Conservation (phyloP, 2,888 invertebrate genomes). For the Caenorhabditis sp. region DNA sequence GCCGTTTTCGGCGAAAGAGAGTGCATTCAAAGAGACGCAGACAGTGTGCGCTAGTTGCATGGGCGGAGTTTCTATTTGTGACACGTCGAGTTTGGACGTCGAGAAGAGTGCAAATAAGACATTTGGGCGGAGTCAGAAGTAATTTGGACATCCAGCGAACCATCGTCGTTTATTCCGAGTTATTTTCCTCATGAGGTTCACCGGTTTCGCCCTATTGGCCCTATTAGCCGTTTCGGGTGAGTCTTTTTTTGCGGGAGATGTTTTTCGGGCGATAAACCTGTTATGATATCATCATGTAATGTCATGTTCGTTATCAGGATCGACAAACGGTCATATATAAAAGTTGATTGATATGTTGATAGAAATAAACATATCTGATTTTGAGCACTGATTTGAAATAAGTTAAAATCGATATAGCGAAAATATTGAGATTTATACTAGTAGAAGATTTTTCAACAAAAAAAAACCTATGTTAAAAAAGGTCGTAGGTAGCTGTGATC, state of each 20-base stretch:
- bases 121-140: constrained; percentile 16
- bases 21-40: constrained; percentile 10
- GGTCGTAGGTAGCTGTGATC: too few relatives aligned
- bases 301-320: too few relatives aligned
- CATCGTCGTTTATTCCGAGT: constrained; percentile 10
- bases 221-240: constrained; percentile 30
- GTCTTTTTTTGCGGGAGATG: not conserved
- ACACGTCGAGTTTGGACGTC: constrained; percentile 27
- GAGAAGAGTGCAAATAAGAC: constrained; percentile 2
- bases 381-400: too few relatives aligned
- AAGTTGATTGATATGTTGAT: too few relatives aligned
- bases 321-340: too few relatives aligned
- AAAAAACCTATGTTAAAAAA: too few relatives aligned
- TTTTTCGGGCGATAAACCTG: too few relatives aligned
- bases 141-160: constrained; percentile 15
- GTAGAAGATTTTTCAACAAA: too few relatives aligned
- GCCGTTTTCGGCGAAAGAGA: constrained; percentile 21
- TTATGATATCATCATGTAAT: too few relatives aligned
- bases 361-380: too few relatives aligned
- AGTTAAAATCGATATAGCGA: too few relatives aligned
- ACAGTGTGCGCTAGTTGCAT: constrained; percentile 26
- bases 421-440: too few relatives aligned
- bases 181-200: constrained; percentile 27
- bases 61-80: constrained; percentile 18
- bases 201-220: constrained; percentile 26